Evolutionary conservation across 2,797 vertebrate species (phyloP).

Genomic region (Lemur catta): DNA sequence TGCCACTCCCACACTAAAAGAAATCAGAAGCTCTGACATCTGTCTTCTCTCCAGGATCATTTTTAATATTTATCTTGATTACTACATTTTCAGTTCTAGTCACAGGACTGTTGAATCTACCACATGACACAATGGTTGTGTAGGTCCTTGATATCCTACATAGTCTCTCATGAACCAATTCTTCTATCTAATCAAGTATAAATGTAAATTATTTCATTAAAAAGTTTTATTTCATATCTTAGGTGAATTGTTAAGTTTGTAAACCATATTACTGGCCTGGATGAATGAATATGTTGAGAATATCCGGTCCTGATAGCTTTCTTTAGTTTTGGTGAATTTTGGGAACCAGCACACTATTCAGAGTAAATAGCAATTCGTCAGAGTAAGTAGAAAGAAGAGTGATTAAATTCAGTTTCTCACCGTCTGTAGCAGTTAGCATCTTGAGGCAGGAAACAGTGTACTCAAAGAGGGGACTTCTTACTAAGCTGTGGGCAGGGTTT

Average conservation of each 20-base stretch:
- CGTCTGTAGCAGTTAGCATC: neutral
- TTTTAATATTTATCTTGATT: neutral
- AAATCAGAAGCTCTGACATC: neutral
- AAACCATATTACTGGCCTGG: neutral
- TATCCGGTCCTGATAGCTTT: neutral
- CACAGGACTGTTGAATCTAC: neutral
- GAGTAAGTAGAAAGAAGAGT: neutral
- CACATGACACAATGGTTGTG: neutral
- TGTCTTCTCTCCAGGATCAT: neutral
- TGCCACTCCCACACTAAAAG: neutral
- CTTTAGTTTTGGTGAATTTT: neutral
- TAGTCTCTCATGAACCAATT: neutral
- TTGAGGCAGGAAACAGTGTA: neutral
- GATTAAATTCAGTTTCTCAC: slow-evolving; percentile 39
- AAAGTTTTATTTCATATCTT: neutral
- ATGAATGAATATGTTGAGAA: neutral
- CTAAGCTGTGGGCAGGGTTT: neutral
- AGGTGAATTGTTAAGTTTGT: neutral
- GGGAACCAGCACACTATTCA: neutral
- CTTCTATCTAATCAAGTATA: neutral
- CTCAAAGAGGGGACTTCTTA: neutral
- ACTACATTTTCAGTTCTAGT: neutral
- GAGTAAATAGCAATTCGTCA: slow-evolving; percentile 8
- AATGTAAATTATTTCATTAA: neutral
- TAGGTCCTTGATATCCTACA: neutral